A percentile compares a stretch with the other conserved stretches of the same genome.
Conservation (phyloP, 2,797 vertebrate species). For the Enoplosus armatus region DNA sequence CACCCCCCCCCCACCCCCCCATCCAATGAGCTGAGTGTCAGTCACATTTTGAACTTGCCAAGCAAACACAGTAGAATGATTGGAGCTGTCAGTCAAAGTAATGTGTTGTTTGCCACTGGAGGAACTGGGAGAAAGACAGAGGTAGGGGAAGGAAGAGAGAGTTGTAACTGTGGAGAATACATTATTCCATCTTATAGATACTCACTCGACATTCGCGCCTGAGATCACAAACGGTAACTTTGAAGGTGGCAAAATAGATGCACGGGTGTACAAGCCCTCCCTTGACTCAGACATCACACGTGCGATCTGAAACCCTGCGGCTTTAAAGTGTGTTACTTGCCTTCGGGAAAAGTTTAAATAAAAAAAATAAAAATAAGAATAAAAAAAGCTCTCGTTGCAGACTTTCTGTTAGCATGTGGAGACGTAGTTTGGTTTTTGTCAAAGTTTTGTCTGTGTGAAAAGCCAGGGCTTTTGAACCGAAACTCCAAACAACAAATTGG, state of each 20-base stretch:
- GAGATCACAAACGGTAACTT: conserved; percentile 69
- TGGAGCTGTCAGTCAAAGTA: conserved; percentile 82
- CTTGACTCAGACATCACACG: conserved; percentile 48
- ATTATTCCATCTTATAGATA: conserved; percentile 48
- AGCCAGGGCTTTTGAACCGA: conserved; percentile 13
- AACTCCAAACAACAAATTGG: conserved; percentile 37
- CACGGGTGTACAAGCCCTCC: conserved; percentile 49
- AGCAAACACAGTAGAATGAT: conserved; percentile 81
- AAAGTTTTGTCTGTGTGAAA: conserved; percentile 28
- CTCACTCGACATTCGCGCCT: conserved; percentile 54
- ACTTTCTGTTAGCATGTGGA: conserved; percentile 25
- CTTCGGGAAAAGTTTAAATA: conserved; percentile 16
- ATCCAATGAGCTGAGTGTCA: conserved; percentile 79
- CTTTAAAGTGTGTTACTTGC: conserved; percentile 31
- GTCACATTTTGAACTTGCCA: conserved; percentile 80
- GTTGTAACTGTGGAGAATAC: conserved; percentile 51
- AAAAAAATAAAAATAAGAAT: too few relatives aligned
- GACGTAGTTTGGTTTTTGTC: conserved; percentile 4
- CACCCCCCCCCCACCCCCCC: conserved; percentile 61
- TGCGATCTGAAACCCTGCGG: conserved; percentile 26
- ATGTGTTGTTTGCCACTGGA: conserved; percentile 75
- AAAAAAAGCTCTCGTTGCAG: conserved; percentile 13
- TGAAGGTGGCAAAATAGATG: conserved; percentile 64
- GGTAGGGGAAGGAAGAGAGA: conserved; percentile 32
- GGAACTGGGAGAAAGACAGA: conserved; percentile 45